Base-by-base conservation (phyloP, 2,888 invertebrate genomes). In the Notocelia uddmanniana region DNA sequence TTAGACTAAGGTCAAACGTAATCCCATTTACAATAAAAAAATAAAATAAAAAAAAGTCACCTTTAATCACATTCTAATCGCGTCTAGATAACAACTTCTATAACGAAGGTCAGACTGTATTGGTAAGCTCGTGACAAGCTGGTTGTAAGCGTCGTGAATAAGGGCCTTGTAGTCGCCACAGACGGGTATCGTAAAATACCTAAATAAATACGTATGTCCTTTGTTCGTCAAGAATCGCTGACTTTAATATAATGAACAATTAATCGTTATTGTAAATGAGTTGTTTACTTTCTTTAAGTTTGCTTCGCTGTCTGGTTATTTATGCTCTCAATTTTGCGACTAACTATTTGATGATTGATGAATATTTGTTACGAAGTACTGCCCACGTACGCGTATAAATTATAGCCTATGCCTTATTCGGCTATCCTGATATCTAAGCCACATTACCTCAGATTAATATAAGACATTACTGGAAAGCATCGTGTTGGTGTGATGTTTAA, bases 141-240 rank as follows among this genome's bases (percentile, higher is more conserved):
- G n/a, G 6, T 8, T 15, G 45, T n/a, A n/a, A 45, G n/a, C n/a
- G 45, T n/a, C 8, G 8, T n/a, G 45, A 45, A 45, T 45, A 15
- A 41, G 13, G 15, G 5, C 45, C 45, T 45, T 45, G 45, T 6
- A 45, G 23, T 26, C 10, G 45, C 11, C 60, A 23, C 45, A 45
- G 26, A 60, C n/a, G 11, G 23, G 18, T 13, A 19, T 19, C 18
- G 19, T 50, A 13, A 45, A 59, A 60, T 60, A 23, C 41, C 18
- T n/a, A 21, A 45, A 60, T 45, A 45, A 26, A 45, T 26, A 26
- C 19, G 3, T 45, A 60, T 45, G 23, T 60, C 45, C 45, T 60
- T 60, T 60, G 45, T 60, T 60, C 26, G 9, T 5, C 9, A 1
- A n/a, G n/a, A 45, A 60, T 11, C 45, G 18, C 45, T 60, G 60